Percentiles rank a stretch among this genome's conserved stretches.
These are phyloP conservation scores for Bryconaethiops microstoma DNA, from an alignment of 2,797 vertebrate genomes.

Conservation along the genomic window DNA sequence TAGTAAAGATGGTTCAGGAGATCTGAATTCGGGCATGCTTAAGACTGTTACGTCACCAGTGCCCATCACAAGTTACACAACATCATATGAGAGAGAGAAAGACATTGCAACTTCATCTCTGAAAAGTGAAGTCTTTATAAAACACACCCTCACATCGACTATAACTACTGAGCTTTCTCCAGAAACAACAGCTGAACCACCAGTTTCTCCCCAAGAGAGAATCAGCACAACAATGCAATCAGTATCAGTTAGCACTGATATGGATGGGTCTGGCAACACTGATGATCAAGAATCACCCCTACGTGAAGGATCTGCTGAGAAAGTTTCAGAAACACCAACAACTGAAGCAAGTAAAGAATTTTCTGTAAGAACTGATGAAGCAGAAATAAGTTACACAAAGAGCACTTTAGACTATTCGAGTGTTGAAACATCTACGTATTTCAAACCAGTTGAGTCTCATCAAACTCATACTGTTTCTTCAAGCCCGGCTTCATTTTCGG, in stretches of 20 bases:
- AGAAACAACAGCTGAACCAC: background rate
- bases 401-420: slow-evolving; percentile 42
- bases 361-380: slow-evolving; percentile 67
- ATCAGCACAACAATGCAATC: slow-evolving; percentile 14
- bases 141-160: background rate
- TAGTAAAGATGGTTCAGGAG: slow-evolving; percentile 34
- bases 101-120: background rate
- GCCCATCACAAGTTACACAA: background rate
- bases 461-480: slow-evolving; percentile 1
- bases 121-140: background rate
- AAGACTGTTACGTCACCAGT: slow-evolving; percentile 1
- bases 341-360: slow-evolving; percentile 54
- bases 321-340: slow-evolving; percentile 38
- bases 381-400: slow-evolving; percentile 61
- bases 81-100: background rate
- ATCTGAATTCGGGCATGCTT: slow-evolving; percentile 31
- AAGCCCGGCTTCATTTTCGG: slow-evolving; percentile 11
- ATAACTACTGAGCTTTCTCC: background rate
- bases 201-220: slow-evolving; percentile 15
- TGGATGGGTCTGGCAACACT: slow-evolving; percentile 59
- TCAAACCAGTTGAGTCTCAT: slow-evolving; percentile 22
- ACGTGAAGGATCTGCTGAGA: slow-evolving; percentile 63
- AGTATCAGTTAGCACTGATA: slow-evolving; percentile 56
- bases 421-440: slow-evolving; percentile 31
- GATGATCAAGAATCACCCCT: slow-evolving; percentile 61